phyloP scores from a whole-genome alignment of 1,140 invertebrate genomes.

The Temnothorax nylanderi region DNA sequence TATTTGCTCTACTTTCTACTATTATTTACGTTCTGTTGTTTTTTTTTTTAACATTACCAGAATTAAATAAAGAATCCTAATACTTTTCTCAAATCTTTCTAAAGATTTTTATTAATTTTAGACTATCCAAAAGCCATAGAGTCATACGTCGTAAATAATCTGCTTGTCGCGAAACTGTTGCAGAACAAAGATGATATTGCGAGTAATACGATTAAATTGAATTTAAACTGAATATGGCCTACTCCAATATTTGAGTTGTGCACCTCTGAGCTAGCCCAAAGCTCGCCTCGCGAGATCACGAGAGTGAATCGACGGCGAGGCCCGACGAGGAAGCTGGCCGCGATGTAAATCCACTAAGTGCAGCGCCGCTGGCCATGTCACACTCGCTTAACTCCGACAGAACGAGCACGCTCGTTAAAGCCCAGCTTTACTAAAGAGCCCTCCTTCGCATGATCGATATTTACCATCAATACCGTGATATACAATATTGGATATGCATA shows the following conservation, averaged over 20 bases:
- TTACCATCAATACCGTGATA: conserved; percentile 29
- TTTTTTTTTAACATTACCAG: neutral
- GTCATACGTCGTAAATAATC: neutral
- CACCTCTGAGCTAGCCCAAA: conserved; percentile 45
- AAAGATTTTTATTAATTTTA: neutral
- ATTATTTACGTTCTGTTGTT: neutral
- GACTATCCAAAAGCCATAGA: neutral
- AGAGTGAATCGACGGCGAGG: conserved; percentile 42
- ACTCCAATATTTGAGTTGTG: conserved; percentile 36
- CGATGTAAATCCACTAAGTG: conserved; percentile 61
- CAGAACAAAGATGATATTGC: neutral
- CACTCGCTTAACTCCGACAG: conserved; percentile 57
- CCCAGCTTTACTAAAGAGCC: conserved; percentile 43
- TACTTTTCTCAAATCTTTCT: neutral
- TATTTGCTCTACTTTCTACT: neutral
- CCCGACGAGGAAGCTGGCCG: conserved; percentile 49
- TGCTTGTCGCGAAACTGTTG: neutral
- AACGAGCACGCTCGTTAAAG: conserved; percentile 58
- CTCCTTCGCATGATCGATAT: conserved; percentile 19
- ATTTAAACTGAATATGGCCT: conserved; percentile 27
- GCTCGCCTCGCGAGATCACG: conserved; percentile 47
- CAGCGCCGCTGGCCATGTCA: conserved; percentile 46
- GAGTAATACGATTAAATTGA: conserved; percentile 21
- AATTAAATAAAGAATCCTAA: neutral
- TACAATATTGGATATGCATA: neutral